phyloP scores from a whole-genome alignment of 2,888 invertebrate genomes.

The Stenolophus ochropezus region DNA sequence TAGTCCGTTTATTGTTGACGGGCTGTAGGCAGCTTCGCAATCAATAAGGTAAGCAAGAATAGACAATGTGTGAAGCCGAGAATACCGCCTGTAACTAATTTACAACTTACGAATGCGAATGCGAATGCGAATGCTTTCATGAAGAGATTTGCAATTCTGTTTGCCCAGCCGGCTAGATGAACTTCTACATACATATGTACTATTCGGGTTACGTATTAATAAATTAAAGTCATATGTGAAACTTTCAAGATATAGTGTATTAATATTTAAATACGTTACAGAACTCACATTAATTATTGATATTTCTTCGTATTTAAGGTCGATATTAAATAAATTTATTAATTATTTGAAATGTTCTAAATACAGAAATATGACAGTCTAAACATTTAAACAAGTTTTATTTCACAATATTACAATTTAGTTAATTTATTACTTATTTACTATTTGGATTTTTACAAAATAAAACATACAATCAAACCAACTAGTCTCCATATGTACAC shows the following conservation, averaged over 20 bases:
- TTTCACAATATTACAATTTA: too few relatives aligned
- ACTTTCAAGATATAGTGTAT: not conserved
- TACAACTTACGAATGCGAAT: slow-evolving; percentile 17
- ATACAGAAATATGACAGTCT: too few relatives aligned
- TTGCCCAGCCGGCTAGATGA: not conserved
- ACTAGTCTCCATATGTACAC: too few relatives aligned
- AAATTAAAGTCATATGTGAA: not conserved
- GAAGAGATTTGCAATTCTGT: slow-evolving; percentile 3
- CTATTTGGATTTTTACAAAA: too few relatives aligned
- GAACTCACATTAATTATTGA: too few relatives aligned
- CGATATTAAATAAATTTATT: too few relatives aligned
- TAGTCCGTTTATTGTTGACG: not conserved
- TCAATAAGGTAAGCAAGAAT: slow-evolving; percentile 19
- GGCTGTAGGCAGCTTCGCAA: not conserved
- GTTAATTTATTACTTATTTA: too few relatives aligned
- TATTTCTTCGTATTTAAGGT: too few relatives aligned
- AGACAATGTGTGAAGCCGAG: slow-evolving; percentile 18
- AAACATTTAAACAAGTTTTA: too few relatives aligned
- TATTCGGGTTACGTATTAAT: not conserved
- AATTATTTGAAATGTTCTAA: too few relatives aligned
- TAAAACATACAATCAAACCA: too few relatives aligned
- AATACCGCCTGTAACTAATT: slow-evolving; percentile 6
- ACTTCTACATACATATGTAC: not conserved
- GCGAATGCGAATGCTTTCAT: not conserved
- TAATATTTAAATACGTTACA: too few relatives aligned